Evolutionary conservation across 1,140 invertebrate species (phyloP).

Genomic region (Meloidogyne floridensis): DNA sequence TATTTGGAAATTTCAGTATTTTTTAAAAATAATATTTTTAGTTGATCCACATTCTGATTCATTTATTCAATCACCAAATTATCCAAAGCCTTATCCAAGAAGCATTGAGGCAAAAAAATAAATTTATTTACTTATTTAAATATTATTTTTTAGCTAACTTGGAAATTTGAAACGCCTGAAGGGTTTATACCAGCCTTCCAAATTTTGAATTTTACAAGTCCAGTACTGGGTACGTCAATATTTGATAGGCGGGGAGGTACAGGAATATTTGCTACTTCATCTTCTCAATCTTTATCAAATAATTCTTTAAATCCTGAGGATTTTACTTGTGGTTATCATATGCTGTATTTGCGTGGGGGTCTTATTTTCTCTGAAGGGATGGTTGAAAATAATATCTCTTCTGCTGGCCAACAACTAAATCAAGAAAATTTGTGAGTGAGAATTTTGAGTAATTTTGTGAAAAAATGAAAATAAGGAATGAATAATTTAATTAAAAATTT

Average conservation of each 20-base stretch:
- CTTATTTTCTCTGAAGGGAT: slow-evolving; percentile 22
- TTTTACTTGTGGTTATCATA: slow-evolving; percentile 22
- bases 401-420: background rate
- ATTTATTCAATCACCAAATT: slow-evolving; percentile 65
- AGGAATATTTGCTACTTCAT: background rate
- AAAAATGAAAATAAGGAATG: no score
- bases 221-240: background rate
- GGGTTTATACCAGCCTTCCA: slow-evolving; percentile 38
- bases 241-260: background rate
- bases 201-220: slow-evolving; percentile 34
- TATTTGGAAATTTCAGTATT: background rate
- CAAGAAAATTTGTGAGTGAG: background rate
- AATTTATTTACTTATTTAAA: background rate
- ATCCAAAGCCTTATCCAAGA: slow-evolving; percentile 56
- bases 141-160: slow-evolving; percentile 30
- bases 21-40: background rate
- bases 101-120: slow-evolving; percentile 27
- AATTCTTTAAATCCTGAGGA: slow-evolving; percentile 12
- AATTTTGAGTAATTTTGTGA: no score
- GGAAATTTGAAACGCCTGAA: slow-evolving; percentile 43
- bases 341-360: slow-evolving; percentile 24
- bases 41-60: slow-evolving; percentile 30
- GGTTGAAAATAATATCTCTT: background rate
- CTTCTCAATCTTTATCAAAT: background rate
- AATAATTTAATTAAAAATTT: no score